Evolutionary conservation across 1,140 invertebrate genomes (phyloP), one percentile per base, ranked within the genome.

Genomic region (Kradibia gibbosae): DNA sequence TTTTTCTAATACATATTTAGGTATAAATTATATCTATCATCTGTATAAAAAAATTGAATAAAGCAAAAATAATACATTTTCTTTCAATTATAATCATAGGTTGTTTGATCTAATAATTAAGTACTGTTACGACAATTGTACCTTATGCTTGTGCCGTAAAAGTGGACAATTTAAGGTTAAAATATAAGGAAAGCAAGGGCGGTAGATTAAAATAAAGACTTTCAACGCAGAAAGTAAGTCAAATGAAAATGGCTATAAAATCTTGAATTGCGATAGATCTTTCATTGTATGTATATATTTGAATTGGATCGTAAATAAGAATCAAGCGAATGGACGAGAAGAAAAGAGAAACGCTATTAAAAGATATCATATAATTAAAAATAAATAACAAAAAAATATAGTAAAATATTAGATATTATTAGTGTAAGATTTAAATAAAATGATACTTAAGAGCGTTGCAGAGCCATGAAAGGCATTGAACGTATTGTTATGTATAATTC

Each of bases 401-500:
- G 65, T 78, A 53, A 57, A 71, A n/a, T 71, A 78, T 53, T 36
- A 78, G 57, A n/a, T n/a, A n/a, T n/a, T n/a, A 57, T 71, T 78
- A 78, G 65, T 48, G 50, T 57, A 78, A 48, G 45, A 55, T 34
- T 55, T 78, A 78, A 65, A 31, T 53, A 50, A 67, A 55, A 78
- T 45, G 76, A 78, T 70, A 78, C 65, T 71, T 78, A 78, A 42
- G 77, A 57, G 50, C 77, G 77, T 71, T 78, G 34, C 77, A 78
- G 65, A 71, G 77, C 55, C 60, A 45, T 50, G 11, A n/a, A 65
- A 65, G 75, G 75, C 62, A 50, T 78, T 65, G 76, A 78, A 70
- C 77, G 45, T 78, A 71, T 78, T 78, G 77, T 78, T 78, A 78
- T 78, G 48, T 78, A 78, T 78, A 55, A 78, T 71, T 78, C 48